Evolutionary conservation across 2,113 vertebrate genomes (phyloP), one percentile per base, ranked within the genome.

Genomic region (Corydoras maculifer): DNA sequence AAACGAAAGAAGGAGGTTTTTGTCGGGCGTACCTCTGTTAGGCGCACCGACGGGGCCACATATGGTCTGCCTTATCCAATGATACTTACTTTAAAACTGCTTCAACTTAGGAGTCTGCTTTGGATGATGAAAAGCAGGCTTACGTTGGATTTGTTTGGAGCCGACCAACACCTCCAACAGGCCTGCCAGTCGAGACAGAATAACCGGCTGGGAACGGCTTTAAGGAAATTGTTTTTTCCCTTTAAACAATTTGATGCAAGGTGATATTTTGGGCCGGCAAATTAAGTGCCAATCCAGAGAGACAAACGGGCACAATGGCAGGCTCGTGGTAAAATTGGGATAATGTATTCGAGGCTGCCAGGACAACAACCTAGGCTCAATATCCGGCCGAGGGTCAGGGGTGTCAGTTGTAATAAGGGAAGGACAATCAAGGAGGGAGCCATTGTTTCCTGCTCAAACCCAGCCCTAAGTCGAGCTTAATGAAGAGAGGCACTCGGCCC

Each of bases 401-500:
- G 82, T 88, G 88, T 90, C 88, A 86, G 74, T 87, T 86, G 82
- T 88, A 89, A 90, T 91, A 86, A 87, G 81, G 62, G 77, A 79
- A 75, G 80, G 85, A 85, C 81, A 83, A 81, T 78, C 80, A n/a
- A 74, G 84, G 85, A 83, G 43, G 79, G 80, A 81, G 75, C 83
- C 85, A 89, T 90, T 91, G 87, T 90, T 91, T 85, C 69, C 68
- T 78, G 73, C 74, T n/a, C 5, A 49, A 35, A 60, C 35, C 32
- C 65, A 72, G 87, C 88, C 86, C 93, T 91, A 91, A 90, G 86
- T 84, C 86, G 83, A 84, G 84, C 86, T 90, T 98, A 98, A 98
- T 97, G 94, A 98, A 96, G 93, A 97, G 87, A 91, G 94, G 93
- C 93, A 91, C 82, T 89, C 89, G 90, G 89, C 77, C 90, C 85